Evolutionary conservation across 2,797 vertebrate species (phyloP).

Genomic region (Gila robusta): DNA sequence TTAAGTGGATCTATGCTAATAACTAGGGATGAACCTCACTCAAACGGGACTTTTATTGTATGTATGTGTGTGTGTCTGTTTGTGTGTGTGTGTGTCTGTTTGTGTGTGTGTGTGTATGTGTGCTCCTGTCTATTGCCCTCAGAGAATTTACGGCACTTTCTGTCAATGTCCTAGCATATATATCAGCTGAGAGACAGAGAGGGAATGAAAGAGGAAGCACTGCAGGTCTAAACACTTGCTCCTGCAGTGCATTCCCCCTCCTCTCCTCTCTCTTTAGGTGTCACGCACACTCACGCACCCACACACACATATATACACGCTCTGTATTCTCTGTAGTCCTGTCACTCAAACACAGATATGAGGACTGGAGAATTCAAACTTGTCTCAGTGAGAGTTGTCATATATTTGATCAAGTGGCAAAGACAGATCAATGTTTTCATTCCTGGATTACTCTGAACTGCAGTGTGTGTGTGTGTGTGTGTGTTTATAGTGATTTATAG

Average conservation of each 20-base stretch:
- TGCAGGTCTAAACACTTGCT: conserved; percentile 64
- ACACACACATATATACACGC: not conserved
- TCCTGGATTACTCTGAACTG: conserved; percentile 27
- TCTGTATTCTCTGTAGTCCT: not conserved
- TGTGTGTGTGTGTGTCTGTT: conserved; percentile 55
- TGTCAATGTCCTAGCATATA: conserved; percentile 45
- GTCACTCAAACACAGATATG: conserved; percentile 31
- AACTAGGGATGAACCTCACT: conserved; percentile 8
- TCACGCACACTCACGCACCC: conserved; percentile 31
- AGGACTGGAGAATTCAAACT: conserved; percentile 26
- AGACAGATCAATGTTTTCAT: conserved; percentile 27
- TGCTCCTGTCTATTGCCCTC: conserved; percentile 36
- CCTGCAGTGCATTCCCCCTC: conserved; percentile 62
- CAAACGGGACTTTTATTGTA: not conserved
- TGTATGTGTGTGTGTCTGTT: conserved; percentile 44
- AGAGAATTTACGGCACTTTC: conserved; percentile 51
- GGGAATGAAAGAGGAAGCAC: conserved; percentile 52
- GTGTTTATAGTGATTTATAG: conserved; percentile 24
- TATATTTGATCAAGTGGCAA: conserved; percentile 15
- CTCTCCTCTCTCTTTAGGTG: conserved; percentile 52
- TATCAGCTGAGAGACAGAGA: conserved; percentile 44
- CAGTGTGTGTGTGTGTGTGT: conserved; percentile 63
- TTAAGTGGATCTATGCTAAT: conserved; percentile 9
- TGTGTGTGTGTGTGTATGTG: conserved; percentile 54
- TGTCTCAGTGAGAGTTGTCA: conserved; percentile 2